Base-by-base conservation (phyloP, 2,797 vertebrate species). In the Falco rusticolus region DNA sequence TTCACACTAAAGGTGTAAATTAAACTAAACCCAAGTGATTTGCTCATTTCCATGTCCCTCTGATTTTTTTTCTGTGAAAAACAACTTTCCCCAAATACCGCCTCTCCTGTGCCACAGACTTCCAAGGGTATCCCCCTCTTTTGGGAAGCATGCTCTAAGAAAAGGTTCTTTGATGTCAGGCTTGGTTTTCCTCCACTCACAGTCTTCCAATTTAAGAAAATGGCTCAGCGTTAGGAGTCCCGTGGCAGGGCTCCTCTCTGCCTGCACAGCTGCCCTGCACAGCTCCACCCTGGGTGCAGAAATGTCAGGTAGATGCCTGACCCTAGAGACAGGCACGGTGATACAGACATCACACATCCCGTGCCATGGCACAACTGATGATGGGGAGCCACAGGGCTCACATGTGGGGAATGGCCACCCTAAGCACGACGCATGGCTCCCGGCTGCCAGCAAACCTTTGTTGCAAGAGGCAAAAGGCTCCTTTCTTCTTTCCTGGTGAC, bases 401-500 rank as follows among this genome's bases (percentile, higher is more conserved):
- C 0, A 1, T 21, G 4, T 16, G 60, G n/a, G 80, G 33, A 71
- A 33, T 0, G 0, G 59, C 25, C 0, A 1, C 33, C 64, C 21
- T 0, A 0, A 59, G 80, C 47, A 17, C 1, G 1, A 25, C 48
- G 14, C 29, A 3, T 0, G 1, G 15, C 75, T 93, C 66, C 82
- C 0, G 1, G 15, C 75, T 93, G 63, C 82, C 51, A 24, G 78
- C 88, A 92, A 94, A 91, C 31, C 65, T 92, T 90, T 88, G 80
- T 70, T 43, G 76, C 39, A 21, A 34, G 51, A 90, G 63, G 82
- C n/a, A 7, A 94, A 94, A 95, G 45, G 82, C 89, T 87, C 68
- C 50, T 93, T 96, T 96, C 79, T 94, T 89, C 79, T 74, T 21
- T 31, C 13, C 50, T 0, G 0, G 54, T 82, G 92, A 92, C 81